phyloP scores from a whole-genome alignment of 2,888 invertebrate species.

The Aleiodes leptofemur region DNA sequence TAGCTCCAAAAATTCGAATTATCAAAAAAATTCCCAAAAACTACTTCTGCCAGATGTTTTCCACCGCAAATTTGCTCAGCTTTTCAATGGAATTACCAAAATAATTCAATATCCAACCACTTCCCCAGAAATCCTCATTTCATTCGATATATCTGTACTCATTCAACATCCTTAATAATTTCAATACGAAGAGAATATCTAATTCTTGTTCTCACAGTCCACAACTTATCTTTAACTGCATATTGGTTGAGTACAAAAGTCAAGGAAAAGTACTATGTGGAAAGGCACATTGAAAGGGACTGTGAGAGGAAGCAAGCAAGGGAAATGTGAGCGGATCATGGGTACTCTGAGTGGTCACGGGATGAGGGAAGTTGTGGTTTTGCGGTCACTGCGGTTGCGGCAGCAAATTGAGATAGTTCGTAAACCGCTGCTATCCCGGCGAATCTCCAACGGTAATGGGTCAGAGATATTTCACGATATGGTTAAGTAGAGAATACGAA shows the following conservation, averaged over 20 bases:
- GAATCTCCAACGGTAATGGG: slow-evolving; percentile 49
- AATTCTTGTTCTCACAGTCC: neutral
- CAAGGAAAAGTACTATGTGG: neutral
- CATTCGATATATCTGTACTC: too few species aligned
- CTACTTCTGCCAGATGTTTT: too few species aligned
- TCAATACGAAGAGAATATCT: neutral
- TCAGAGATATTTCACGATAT: slow-evolving; percentile 5
- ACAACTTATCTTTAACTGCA: slow-evolving; percentile 16
- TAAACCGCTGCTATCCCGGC: slow-evolving; percentile 65
- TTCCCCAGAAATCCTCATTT: too few species aligned
- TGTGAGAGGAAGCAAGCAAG: slow-evolving; percentile 31
- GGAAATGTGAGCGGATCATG: slow-evolving; percentile 39
- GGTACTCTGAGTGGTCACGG: slow-evolving; percentile 57
- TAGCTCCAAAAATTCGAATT: too few species aligned
- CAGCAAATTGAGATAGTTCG: slow-evolving; percentile 74
- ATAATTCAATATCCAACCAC: too few species aligned
- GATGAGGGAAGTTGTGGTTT: slow-evolving; percentile 69
- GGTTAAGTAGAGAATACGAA: neutral
- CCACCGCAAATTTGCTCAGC: too few species aligned
- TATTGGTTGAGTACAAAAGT: slow-evolving; percentile 12
- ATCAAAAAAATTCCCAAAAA: too few species aligned
- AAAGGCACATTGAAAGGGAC: slow-evolving; percentile 26
- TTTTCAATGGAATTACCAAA: too few species aligned
- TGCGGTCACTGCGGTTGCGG: slow-evolving; percentile 69
- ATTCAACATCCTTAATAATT: too few species aligned